Conservation (phyloP, 2,797 vertebrate species). For the Eutrigla gurnardus region DNA sequence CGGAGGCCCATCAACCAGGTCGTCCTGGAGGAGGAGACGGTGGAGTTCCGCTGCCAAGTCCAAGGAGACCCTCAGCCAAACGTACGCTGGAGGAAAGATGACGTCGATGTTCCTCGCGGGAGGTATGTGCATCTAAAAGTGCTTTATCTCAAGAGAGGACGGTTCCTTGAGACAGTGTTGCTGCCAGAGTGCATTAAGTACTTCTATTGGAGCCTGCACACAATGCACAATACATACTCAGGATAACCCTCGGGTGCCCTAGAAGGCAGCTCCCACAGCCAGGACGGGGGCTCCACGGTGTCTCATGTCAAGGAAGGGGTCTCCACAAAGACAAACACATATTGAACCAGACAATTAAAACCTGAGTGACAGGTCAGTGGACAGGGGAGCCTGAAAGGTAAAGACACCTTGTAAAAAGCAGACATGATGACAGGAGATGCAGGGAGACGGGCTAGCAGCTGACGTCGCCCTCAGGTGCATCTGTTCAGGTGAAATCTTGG, state of each 20-base stretch:
- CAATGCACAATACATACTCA: constrained; percentile 42
- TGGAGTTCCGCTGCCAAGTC: constrained; percentile 98
- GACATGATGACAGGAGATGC: constrained; percentile 49
- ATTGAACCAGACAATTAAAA: constrained; percentile 59
- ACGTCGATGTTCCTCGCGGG: constrained; percentile 92
- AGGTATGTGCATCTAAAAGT: constrained; percentile 83
- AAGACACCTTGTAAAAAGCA: constrained; percentile 29
- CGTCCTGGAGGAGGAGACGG: constrained; percentile 93
- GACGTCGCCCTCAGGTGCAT: constrained; percentile 59
- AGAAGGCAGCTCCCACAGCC: constrained; percentile 18
- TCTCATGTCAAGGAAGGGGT: constrained; percentile 38
- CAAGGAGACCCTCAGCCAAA: constrained; percentile 96
- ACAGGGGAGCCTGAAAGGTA: constrained; percentile 18
- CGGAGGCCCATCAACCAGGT: constrained; percentile 98
- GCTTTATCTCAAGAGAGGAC: constrained; percentile 6
- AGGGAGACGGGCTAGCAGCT: constrained; percentile 31
- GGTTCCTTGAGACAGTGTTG: background rate
- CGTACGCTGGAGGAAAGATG: constrained; percentile 98
- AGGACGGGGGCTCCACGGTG: constrained; percentile 13
- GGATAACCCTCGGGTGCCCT: constrained; percentile 3
- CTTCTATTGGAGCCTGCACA: constrained; percentile 50
- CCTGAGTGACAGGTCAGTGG: constrained; percentile 53
- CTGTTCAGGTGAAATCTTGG: constrained; percentile 62
- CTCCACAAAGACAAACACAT: constrained; percentile 45
- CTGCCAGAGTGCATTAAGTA: constrained; percentile 20